Base-by-base conservation (phyloP, 37 sponge, comb jelly and placozoan genomes). In the Theonella swinhoei region DNA sequence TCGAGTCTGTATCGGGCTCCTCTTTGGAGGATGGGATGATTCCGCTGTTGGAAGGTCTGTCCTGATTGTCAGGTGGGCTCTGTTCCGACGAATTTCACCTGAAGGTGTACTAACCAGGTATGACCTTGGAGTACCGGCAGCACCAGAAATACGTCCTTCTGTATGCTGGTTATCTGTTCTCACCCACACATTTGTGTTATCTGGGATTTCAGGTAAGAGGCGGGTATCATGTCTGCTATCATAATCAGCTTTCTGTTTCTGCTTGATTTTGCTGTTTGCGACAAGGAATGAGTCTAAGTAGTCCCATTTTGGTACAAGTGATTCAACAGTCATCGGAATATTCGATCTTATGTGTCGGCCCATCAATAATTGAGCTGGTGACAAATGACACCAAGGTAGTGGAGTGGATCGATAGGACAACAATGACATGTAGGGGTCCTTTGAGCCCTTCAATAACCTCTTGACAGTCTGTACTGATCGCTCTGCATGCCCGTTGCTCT, bases 161-260 rank as follows among this genome's bases (percentile, higher is more conserved):
- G 36, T 4, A 24, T 5, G 31, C 26, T 36, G 28, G 32, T 33
- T 61, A n/a, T 64, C 29, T 0, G 74, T 32, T n/a, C n/a, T n/a
- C 31, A 89, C 34, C 84, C 89, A 89, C 1, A 89, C 89, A 38
- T 77, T 33, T 0, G 74, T 72, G 17, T 72, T 68, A 37, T 71
- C 61, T 0, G 74, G 60, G 0, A 89, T 41, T 23, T 25, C 30
- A 1, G 73, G 39, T 28, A 58, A 24, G 4, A 39, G 17, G 14
- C 17, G 22, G 20, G 42, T 66, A 14, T 80, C 37, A 58, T 83
- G 90, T 36, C 75, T 14, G 19, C 1, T 22, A 26, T 77, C 89
- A 40, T 74, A 88, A 20, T 80, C 42, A n/a, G 22, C 0, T 39
- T 89, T 89, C 39, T 80, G 80, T 28, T 39, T 40, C 32, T 62